Evolutionary conservation across 2,888 invertebrate species (phyloP).

Genomic region (Bhutanitis thaidina): DNA sequence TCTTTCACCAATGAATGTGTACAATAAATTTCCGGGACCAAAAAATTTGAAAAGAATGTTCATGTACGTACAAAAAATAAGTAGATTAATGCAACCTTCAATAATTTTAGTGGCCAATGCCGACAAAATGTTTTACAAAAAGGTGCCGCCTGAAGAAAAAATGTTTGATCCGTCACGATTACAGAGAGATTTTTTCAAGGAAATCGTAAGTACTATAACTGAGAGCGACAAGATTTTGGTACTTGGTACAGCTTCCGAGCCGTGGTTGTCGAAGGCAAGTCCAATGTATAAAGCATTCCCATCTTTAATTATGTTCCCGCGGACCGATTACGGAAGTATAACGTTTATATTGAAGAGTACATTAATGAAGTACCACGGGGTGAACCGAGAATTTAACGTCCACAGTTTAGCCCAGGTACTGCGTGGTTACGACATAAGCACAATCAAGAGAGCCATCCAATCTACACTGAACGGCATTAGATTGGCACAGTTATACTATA

Average conservation of each 20-base stretch:
- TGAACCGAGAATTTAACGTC: constrained; percentile 80
- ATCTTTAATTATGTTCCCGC: constrained; percentile 74
- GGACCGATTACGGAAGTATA: constrained; percentile 81
- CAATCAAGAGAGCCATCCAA: constrained; percentile 63
- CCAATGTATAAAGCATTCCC: constrained; percentile 79
- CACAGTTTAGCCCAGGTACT: constrained; percentile 78
- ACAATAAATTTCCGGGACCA: constrained; percentile 84
- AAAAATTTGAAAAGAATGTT: constrained; percentile 84
- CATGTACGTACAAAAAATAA: constrained; percentile 83
- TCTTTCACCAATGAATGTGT: constrained; percentile 84
- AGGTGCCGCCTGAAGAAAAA: constrained; percentile 82
- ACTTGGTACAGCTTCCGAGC: constrained; percentile 83
- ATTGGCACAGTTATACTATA: constrained; percentile 70
- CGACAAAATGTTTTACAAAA: constrained; percentile 85
- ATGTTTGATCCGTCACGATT: constrained; percentile 84
- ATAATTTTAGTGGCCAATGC: constrained; percentile 84
- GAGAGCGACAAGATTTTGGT: constrained; percentile 83
- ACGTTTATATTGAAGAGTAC: constrained; percentile 74
- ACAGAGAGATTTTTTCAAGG: constrained; percentile 83
- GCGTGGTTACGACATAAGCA: constrained; percentile 73
- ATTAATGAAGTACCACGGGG: constrained; percentile 79
- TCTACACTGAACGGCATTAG: constrained; percentile 67
- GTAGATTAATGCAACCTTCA: constrained; percentile 84
- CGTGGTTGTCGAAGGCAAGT: constrained; percentile 79
- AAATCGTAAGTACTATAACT: constrained; percentile 83